These are phyloP conservation scores for Chlorodrepanis virens DNA, from an alignment of 2,113 vertebrate species.

Conservation along the genomic window DNA sequence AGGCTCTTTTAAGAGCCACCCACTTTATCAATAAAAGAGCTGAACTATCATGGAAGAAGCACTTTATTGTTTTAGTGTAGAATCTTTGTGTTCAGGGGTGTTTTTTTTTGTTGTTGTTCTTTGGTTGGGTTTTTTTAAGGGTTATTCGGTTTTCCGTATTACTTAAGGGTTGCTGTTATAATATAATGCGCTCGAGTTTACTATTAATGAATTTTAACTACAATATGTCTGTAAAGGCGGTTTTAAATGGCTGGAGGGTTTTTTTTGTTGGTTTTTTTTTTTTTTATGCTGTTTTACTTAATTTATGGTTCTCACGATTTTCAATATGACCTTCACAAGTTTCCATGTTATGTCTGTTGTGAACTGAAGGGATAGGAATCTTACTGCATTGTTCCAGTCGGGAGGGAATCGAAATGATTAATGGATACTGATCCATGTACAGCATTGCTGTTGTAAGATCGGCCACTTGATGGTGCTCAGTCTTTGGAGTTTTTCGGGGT, in stretches of 20 bases:
- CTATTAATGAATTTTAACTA: rapidly evolving
- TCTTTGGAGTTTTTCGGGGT: rapidly evolving
- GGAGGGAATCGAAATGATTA: rapidly evolving
- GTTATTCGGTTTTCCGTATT: rapidly evolving
- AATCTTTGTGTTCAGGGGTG: rapidly evolving
- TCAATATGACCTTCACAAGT: rapidly evolving
- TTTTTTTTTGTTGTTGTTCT: too few relatives aligned
- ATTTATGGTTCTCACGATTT: rapidly evolving
- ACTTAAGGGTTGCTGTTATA: rapidly evolving
- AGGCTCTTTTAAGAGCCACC: conserved; percentile 64
- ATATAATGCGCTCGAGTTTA: rapidly evolving
- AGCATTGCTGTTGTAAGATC: rapidly evolving
- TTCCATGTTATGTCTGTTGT: rapidly evolving
- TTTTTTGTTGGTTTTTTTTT: rapidly evolving
- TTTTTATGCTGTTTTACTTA: neutral
- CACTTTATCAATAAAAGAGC: neutral
- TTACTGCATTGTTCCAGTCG: rapidly evolving
- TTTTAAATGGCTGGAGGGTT: rapidly evolving
- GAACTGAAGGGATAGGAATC: rapidly evolving
- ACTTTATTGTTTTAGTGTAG: rapidly evolving
- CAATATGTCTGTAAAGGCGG: rapidly evolving
- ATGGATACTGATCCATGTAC: rapidly evolving
- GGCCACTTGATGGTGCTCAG: neutral
- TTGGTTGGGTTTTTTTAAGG: rapidly evolving
- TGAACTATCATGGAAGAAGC: too few relatives aligned